Percentiles rank a stretch among this genome's conserved stretches.
Conservation (phyloP, 92 coral and sea anemone genomes). For the Phenganax marumi region DNA sequence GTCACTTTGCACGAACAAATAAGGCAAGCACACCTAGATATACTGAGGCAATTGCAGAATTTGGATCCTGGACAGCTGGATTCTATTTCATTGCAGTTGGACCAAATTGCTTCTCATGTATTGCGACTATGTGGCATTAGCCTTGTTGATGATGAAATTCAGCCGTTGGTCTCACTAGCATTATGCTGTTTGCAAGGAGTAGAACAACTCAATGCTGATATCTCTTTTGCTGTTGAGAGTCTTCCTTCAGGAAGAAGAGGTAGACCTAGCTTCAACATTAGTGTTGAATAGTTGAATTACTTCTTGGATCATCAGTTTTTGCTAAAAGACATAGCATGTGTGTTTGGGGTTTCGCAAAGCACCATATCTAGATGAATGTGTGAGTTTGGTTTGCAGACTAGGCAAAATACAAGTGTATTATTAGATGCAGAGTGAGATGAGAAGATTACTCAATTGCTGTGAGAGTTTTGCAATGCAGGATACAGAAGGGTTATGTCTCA, state of each 20-base stretch:
- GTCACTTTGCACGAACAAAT: slow-evolving; percentile 31
- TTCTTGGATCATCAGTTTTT: slow-evolving; percentile 45
- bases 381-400: slow-evolving; percentile 26
- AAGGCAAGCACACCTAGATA: slow-evolving; percentile 50
- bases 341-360: slow-evolving; percentile 53
- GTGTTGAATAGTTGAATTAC: slow-evolving; percentile 38
- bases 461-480: slow-evolving; percentile 65
- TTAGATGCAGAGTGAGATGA: slow-evolving; percentile 57
- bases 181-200: slow-evolving; percentile 45
- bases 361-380: slow-evolving; percentile 53
- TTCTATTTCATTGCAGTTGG: slow-evolving; percentile 45
- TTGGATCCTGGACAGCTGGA: slow-evolving; percentile 53
- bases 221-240: slow-evolving; percentile 44
- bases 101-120: slow-evolving; percentile 58
- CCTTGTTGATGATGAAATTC: slow-evolving; percentile 51
- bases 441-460: slow-evolving; percentile 44
- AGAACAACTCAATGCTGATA: slow-evolving; percentile 42
- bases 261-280: slow-evolving; percentile 48
- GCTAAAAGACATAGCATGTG: slow-evolving; percentile 55
- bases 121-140: slow-evolving; percentile 53
- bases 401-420: too few relatives aligned
- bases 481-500: slow-evolving; percentile 60
- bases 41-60: slow-evolving; percentile 45
- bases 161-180: slow-evolving; percentile 41
- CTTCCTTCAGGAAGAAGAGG: slow-evolving; percentile 47